A percentile compares a stretch with the other conserved stretches of the same genome.
phyloP scores from a whole-genome alignment of 2,797 vertebrate genomes.

The Melopsittacus undulatus region DNA sequence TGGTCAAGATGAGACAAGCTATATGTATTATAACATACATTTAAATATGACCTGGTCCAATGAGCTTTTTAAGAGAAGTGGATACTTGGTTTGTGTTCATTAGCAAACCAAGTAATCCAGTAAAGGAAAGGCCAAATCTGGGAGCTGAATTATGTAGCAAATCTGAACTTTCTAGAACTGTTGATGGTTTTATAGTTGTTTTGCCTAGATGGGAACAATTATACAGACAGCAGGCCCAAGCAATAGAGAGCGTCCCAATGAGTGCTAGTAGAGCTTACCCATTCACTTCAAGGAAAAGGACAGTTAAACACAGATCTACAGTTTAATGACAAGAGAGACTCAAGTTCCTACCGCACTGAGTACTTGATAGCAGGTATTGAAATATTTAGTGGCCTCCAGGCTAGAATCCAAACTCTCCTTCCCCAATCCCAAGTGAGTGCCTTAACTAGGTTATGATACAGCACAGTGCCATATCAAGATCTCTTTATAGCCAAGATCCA shows the following conservation, averaged over 20 bases:
- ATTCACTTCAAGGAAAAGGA: background rate
- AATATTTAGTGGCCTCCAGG: slow-evolving; percentile 39
- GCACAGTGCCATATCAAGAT: background rate
- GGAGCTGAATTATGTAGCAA: background rate
- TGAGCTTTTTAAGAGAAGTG: background rate
- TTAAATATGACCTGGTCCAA: background rate
- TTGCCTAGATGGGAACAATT: background rate
- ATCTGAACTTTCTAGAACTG: background rate
- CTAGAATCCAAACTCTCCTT: background rate
- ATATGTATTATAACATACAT: background rate
- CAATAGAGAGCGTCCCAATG: background rate
- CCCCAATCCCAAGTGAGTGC: background rate
- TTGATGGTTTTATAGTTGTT: slow-evolving; percentile 1
- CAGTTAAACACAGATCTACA: slow-evolving; percentile 15
- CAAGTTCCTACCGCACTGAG: background rate
- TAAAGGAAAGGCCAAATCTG: slow-evolving; percentile 4
- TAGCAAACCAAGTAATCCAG: background rate
- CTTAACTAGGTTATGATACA: background rate
- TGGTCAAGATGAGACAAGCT: slow-evolving; percentile 1
- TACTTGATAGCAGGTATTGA: slow-evolving; percentile 26
- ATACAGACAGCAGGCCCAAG: background rate
- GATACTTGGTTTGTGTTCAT: background rate
- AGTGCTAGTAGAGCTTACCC: background rate
- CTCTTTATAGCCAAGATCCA: background rate
- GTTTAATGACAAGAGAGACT: background rate